phyloP scores from a whole-genome alignment of 2,797 vertebrate genomes.

The Sus cebifrons region DNA sequence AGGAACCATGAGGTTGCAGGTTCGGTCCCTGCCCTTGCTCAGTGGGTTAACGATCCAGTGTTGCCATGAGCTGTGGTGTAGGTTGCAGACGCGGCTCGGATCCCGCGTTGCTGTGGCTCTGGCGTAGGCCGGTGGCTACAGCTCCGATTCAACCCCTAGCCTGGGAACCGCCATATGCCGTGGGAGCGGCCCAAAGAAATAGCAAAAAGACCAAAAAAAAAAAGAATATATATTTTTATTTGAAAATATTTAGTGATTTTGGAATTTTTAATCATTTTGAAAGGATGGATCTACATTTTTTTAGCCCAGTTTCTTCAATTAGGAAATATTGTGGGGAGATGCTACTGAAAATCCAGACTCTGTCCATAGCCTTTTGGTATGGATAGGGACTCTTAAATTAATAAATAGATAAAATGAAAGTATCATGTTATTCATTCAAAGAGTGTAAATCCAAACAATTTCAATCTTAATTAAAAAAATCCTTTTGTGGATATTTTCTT shows the following conservation, averaged over 20 bases:
- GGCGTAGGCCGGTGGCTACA: too few relatives aligned
- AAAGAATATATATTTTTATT: not conserved
- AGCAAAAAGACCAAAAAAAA: too few relatives aligned
- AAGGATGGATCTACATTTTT: not conserved
- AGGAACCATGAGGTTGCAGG: too few relatives aligned
- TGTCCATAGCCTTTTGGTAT: not conserved
- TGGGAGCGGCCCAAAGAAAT: too few relatives aligned
- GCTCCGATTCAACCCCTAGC: too few relatives aligned
- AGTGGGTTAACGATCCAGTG: too few relatives aligned
- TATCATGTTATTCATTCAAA: not conserved
- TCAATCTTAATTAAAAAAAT: not conserved
- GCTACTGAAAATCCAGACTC: slow-evolving; percentile 10
- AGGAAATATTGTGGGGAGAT: not conserved
- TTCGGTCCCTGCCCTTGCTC: too few relatives aligned
- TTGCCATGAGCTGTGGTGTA: too few relatives aligned
- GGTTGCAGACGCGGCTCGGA: too few relatives aligned
- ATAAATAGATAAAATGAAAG: not conserved
- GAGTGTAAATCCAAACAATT: not conserved
- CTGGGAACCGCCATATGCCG: too few relatives aligned
- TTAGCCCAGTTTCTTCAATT: not conserved
- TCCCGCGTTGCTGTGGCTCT: too few relatives aligned
- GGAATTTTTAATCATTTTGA: slow-evolving; percentile 4
- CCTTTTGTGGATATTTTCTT: not conserved
- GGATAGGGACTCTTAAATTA: not conserved
- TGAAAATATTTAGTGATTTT: not conserved